Conservation (phyloP, 2,888 invertebrate species). For the Melinaea menophilus region DNA sequence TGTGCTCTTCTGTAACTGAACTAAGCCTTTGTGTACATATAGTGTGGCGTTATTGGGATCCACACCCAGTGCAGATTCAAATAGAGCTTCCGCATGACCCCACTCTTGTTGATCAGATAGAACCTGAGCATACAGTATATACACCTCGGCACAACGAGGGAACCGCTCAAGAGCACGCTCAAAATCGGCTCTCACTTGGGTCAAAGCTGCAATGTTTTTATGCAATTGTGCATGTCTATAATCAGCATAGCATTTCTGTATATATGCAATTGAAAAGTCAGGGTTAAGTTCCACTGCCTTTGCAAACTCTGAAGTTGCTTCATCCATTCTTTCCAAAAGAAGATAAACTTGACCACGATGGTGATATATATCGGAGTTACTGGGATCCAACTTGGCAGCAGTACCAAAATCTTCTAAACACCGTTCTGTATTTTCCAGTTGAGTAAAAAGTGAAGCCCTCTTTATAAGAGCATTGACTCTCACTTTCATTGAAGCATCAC, state of each 20-base stretch:
- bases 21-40: conserved; percentile 90
- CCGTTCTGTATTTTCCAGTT: conserved; percentile 84
- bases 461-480: conserved; percentile 93
- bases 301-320: conserved; percentile 89
- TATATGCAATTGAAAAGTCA: conserved; percentile 89
- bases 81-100: conserved; percentile 88
- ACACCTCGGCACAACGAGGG: conserved; percentile 91
- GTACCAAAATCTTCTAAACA: conserved; percentile 88
- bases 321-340: conserved; percentile 87
- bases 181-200: conserved; percentile 84
- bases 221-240: conserved; percentile 83
- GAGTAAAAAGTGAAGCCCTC: conserved; percentile 90
- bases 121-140: conserved; percentile 93
- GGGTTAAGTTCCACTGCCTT: conserved; percentile 90
- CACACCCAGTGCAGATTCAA: conserved; percentile 86
- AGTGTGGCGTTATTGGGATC: conserved; percentile 92
- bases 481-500: conserved; percentile 79
- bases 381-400: conserved; percentile 86
- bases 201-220: conserved; percentile 79
- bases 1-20: conserved; percentile 90
- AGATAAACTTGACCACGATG: conserved; percentile 94
- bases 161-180: conserved; percentile 86
- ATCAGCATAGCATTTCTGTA: conserved; percentile 94
- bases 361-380: conserved; percentile 93
- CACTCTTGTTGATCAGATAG: conserved; percentile 90